These are phyloP conservation scores for Patiria pectinifera DNA, from an alignment of 53 echinoderm and acorn worm genomes.

Conservation along the genomic window DNA sequence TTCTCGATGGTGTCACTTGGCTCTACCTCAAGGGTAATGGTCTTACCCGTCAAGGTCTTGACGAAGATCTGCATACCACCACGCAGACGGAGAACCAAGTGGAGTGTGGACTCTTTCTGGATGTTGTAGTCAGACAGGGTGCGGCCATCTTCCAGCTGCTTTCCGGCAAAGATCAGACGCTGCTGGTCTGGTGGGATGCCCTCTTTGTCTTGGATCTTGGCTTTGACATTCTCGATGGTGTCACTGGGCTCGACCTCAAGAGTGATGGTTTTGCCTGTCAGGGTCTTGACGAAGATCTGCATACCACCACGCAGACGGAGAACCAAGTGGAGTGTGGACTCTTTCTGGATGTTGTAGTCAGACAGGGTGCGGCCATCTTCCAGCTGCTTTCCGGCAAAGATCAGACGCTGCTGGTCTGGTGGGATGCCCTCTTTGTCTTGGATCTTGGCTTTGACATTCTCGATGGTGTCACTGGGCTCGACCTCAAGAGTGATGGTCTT, in stretches of 20 bases:
- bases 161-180: conserved; percentile 89
- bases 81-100: conserved; percentile 86
- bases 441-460: conserved; percentile 86
- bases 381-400: conserved; percentile 88
- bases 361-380: conserved; percentile 91
- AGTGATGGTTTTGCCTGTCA: conserved; percentile 89
- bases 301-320: conserved; percentile 90
- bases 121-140: conserved; percentile 91
- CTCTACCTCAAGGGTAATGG: conserved; percentile 88
- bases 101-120: conserved; percentile 89
- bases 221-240: conserved; percentile 87
- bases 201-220: conserved; percentile 86
- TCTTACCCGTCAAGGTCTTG: conserved; percentile 85
- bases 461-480: conserved; percentile 85
- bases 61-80: conserved; percentile 95
- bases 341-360: conserved; percentile 94
- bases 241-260: conserved; percentile 91
- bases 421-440: conserved; percentile 88
- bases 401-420: conserved; percentile 88
- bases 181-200: conserved; percentile 87
- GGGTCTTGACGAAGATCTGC: conserved; percentile 94
- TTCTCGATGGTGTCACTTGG: conserved; percentile 87
- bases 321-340: conserved; percentile 85
- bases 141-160: conserved; percentile 84
- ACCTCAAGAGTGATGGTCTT: conserved; percentile 92